These are phyloP conservation scores for Psilopsiagon aurifrons DNA, from an alignment of 2,113 vertebrate genomes.

Conservation along the genomic window DNA sequence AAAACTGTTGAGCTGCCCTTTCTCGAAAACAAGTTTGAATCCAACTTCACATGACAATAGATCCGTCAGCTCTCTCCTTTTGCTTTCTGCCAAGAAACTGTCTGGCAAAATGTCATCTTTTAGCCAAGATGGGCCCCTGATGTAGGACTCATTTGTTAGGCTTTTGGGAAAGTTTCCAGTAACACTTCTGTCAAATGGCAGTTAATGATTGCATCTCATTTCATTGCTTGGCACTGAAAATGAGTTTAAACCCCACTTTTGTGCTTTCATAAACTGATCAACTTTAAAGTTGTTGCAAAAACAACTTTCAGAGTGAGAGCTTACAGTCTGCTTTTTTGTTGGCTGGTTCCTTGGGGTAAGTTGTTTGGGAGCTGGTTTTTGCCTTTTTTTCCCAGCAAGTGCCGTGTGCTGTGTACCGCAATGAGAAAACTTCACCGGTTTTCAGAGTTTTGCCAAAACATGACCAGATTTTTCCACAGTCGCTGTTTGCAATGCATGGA, in stretches of 20 bases:
- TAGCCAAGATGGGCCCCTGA: background rate
- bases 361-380: background rate
- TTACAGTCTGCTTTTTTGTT: background rate
- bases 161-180: slow-evolving; percentile 10
- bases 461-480: background rate
- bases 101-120: background rate
- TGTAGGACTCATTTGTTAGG: slow-evolving; percentile 6
- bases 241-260: background rate
- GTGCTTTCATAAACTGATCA: background rate
- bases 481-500: background rate
- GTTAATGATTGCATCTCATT: background rate
- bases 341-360: background rate
- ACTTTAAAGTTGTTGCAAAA: background rate
- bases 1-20: background rate
- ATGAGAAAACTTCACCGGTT: background rate
- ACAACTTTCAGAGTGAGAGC: background rate
- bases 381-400: background rate
- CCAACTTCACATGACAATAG: background rate
- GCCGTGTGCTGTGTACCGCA: background rate
- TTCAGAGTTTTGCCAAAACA: background rate
- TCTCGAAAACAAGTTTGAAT: background rate
- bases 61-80: background rate
- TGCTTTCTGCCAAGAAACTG: slow-evolving; percentile 20
- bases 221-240: background rate
- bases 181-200: background rate